phyloP scores from a whole-genome alignment of 2,113 vertebrate species.

The Myiagra hebetior region DNA sequence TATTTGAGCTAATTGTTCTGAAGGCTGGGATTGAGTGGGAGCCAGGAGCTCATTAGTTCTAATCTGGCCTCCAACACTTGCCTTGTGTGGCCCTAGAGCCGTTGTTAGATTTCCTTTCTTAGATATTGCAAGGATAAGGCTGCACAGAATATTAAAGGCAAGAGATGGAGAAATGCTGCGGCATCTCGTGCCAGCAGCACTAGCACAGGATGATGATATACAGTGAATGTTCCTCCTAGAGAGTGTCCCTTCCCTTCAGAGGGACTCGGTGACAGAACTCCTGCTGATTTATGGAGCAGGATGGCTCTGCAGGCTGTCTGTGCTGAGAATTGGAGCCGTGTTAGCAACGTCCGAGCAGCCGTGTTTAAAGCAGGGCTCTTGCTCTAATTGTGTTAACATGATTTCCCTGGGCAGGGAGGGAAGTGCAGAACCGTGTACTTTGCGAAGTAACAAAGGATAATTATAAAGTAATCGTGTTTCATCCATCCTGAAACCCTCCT shows the following conservation, averaged over 20 bases:
- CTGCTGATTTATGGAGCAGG: not conserved
- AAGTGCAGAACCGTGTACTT: slow-evolving; percentile 44
- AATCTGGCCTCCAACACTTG: not conserved
- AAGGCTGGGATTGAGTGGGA: not conserved
- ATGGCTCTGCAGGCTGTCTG: not conserved
- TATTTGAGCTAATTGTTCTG: slow-evolving; percentile 42
- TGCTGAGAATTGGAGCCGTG: not conserved
- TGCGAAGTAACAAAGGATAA: not conserved
- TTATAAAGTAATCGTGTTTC: not conserved
- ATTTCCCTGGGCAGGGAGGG: slow-evolving; percentile 40
- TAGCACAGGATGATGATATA: not conserved
- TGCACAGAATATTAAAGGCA: not conserved
- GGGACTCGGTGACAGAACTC: not conserved
- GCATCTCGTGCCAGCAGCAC: not conserved
- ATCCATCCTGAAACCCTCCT: not conserved
- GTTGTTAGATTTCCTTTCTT: not conserved
- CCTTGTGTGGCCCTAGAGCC: not conserved
- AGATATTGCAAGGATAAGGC: not conserved
- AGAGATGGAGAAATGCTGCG: not conserved
- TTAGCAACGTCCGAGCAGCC: not conserved
- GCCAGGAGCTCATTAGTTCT: slow-evolving; percentile 49
- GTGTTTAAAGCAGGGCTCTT: not conserved
- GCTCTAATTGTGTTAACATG: slow-evolving; percentile 31
- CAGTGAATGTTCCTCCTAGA: not conserved
- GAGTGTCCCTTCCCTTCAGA: not conserved